Conservation (phyloP, 2,797 vertebrate species). For the Notamacropus eugenii region DNA sequence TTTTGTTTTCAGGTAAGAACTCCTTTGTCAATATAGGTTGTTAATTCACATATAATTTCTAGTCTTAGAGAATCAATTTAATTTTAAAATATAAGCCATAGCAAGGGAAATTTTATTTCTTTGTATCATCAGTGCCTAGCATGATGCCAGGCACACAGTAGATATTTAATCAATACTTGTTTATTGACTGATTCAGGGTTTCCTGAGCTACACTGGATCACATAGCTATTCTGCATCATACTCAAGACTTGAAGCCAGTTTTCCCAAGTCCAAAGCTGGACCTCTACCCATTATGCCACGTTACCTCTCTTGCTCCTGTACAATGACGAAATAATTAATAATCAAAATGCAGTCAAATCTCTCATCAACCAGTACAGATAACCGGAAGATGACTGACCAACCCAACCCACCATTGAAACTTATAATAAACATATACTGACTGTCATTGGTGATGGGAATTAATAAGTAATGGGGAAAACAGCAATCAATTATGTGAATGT, state of each 20-base stretch:
- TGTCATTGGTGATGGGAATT: background rate
- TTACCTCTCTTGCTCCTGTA: background rate
- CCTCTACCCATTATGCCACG: background rate
- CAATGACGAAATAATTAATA: background rate
- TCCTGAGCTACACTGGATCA: background rate
- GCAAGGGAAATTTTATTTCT: background rate
- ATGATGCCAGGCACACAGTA: background rate
- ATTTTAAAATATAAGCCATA: background rate
- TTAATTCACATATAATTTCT: background rate
- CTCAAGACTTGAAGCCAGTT: background rate
- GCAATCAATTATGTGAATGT: background rate
- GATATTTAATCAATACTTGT: background rate
- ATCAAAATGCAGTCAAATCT: background rate
- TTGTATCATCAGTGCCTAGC: background rate
- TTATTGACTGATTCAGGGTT: background rate
- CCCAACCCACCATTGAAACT: background rate
- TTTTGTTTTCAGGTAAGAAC: background rate
- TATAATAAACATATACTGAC: background rate
- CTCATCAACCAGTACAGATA: background rate
- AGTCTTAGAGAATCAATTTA: background rate
- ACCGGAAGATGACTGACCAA: background rate
- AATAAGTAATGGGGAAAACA: background rate
- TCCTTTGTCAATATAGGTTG: background rate
- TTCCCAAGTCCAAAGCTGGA: background rate
- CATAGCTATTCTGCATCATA: background rate